Evolutionary conservation across 2,113 vertebrate species (phyloP).

Genomic region (human): DNA sequence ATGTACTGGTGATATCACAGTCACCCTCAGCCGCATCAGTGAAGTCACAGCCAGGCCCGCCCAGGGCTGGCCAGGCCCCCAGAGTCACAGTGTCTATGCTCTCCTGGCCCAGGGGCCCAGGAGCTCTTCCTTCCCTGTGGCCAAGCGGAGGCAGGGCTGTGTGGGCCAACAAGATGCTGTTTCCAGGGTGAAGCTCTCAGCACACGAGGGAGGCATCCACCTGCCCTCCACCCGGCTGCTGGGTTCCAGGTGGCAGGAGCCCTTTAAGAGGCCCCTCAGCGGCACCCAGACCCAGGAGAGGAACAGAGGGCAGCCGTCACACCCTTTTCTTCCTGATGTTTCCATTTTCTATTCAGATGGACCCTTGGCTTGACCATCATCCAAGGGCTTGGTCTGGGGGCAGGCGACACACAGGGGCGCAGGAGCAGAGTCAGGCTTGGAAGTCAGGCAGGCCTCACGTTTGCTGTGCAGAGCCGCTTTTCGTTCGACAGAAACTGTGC

Average conservation of each 20-base stretch:
- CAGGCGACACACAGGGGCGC: background rate
- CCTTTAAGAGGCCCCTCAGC: background rate
- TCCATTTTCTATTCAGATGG: background rate
- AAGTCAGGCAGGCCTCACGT: background rate
- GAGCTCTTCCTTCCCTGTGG: background rate
- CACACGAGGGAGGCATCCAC: background rate
- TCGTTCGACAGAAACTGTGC: too few relatives aligned
- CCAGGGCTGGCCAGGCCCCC: background rate
- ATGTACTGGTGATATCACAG: accelerated
- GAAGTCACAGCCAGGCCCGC: background rate
- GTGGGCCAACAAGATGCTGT: accelerated
- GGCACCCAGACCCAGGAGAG: background rate
- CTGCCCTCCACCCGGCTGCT: background rate
- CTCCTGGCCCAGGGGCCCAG: background rate
- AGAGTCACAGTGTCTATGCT: background rate
- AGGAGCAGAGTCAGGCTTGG: background rate
- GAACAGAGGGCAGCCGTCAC: background rate
- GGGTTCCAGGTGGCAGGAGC: background rate
- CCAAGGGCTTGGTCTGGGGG: background rate
- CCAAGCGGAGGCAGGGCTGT: background rate
- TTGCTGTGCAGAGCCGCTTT: background rate
- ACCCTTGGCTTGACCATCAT: background rate
- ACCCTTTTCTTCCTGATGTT: background rate
- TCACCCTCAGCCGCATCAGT: accelerated
- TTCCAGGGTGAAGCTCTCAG: background rate